Evolutionary conservation across 2,888 invertebrate species (phyloP), one percentile per base, ranked within the genome.

Genomic region (Villa cingulata): DNA sequence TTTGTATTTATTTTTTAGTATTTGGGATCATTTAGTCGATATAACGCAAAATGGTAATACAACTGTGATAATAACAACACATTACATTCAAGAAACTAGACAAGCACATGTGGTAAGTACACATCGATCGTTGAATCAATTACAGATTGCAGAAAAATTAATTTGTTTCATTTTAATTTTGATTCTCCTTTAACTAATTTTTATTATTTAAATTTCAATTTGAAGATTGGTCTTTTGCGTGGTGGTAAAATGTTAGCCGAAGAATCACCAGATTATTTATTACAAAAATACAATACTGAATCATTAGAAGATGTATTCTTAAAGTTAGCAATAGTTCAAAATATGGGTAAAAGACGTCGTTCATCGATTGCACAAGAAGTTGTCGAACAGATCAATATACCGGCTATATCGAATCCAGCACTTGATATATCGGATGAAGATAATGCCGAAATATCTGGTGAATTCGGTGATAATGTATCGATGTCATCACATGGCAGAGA

Each of bases 31-130:
- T 66, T 69, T 88, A 51, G 84, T 87, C 34, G 78, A 84, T 27
- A 80, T 88, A 37, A 82, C 83, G 0, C 82, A 78, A 62, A 81
- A 77, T 53, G 81, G 82, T 15, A 75, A 76, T 46, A 84, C 81
- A 39, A 88, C 88, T 16, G 84, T 86, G 45, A 88, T 88, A 55
- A 86, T 88, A 51, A 88, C 88, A 2, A 88, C 88, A 9, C 88
- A 88, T 71, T 88, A 88, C 60, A 88, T 88, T 53, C 88, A 88
- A 54, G 88, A 88, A 64, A 86, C 88, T 2, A 77, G 85, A 55
- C 87, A 88, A 66, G 88, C 88, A 17, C 78, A 81, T 58, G 75
- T 82, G 60, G 84, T 85, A 68, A 78, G 81, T 74, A 41, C 4
- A 29, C 12, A 16, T 29, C n/a, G 4, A 9, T 7, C 34, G 34